phyloP scores from a whole-genome alignment of 2,797 vertebrate genomes.

The Falco naumanni region DNA sequence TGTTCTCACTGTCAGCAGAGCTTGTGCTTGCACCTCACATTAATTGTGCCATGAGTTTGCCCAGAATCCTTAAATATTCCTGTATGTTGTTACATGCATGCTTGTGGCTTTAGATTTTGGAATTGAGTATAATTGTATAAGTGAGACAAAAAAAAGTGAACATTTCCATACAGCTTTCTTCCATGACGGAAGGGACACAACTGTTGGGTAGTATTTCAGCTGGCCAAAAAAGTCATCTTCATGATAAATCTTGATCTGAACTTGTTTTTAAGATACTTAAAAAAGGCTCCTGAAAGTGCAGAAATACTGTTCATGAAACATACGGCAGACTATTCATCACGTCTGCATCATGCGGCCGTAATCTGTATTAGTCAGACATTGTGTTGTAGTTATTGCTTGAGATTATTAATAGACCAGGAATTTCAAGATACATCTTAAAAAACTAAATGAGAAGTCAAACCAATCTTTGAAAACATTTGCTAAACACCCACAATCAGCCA shows the following conservation, averaged over 20 bases:
- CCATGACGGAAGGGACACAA: fast-evolving
- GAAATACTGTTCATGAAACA: neutral
- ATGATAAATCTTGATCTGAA: neutral
- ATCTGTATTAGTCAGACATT: neutral
- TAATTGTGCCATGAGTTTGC: neutral
- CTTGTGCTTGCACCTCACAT: neutral
- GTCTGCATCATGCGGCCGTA: neutral
- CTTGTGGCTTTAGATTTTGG: neutral
- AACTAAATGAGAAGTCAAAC: neutral
- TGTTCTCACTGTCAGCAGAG: neutral
- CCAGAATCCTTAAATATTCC: neutral
- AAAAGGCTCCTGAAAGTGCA: neutral
- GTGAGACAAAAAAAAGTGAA: neutral
- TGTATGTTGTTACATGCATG: neutral
- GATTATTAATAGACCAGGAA: conserved; percentile 37
- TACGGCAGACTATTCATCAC: neutral
- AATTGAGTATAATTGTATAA: neutral
- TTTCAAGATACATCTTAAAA: conserved; percentile 3
- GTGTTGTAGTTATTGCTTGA: neutral
- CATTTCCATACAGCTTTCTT: neutral
- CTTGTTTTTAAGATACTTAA: neutral
- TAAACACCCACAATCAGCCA: neutral
- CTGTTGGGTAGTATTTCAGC: neutral
- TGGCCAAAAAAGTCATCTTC: neutral
- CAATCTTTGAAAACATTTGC: neutral